Evolutionary conservation across 2,113 vertebrate species (phyloP).

Genomic region (Rana temporaria): DNA sequence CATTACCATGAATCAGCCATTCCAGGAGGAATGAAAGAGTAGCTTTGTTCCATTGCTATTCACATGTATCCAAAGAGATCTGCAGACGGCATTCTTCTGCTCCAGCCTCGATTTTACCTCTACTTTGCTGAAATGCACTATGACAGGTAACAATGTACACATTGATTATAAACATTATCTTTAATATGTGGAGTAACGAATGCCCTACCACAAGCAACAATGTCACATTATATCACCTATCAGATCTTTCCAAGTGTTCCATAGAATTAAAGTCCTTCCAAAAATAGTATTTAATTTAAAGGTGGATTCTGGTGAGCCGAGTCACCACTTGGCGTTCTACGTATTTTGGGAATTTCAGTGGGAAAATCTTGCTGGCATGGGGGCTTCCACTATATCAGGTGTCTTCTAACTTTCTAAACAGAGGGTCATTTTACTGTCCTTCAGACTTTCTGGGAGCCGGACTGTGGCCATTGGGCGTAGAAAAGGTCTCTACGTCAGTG

Average conservation of each 20-base stretch:
- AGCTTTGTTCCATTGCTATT: constrained; percentile 28
- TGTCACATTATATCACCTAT: background rate
- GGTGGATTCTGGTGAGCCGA: no score
- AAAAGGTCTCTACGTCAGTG: no score
- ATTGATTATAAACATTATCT: constrained; percentile 7
- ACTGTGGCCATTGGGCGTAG: no score
- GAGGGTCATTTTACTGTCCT: no score
- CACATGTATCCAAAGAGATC: background rate
- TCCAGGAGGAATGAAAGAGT: constrained; percentile 1
- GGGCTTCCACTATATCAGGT: no score
- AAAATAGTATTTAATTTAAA: no score
- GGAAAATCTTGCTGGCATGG: no score
- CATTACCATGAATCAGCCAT: constrained; percentile 9
- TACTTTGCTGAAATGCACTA: constrained; percentile 6
- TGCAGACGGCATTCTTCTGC: constrained; percentile 14
- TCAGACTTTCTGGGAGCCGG: no score
- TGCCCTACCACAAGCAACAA: background rate
- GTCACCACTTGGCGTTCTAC: no score
- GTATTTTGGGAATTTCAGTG: no score
- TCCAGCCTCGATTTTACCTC: constrained; percentile 13
- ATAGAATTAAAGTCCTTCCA: background rate
- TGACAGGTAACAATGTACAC: constrained; percentile 20
- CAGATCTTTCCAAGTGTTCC: background rate
- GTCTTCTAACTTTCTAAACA: no score
- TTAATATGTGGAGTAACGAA: background rate